Evolutionary conservation across 30 jellyfish, hydroid and myxozoan species (phyloP), one percentile per base, ranked within the genome.

Genomic region (Cassiopea xamachana): DNA sequence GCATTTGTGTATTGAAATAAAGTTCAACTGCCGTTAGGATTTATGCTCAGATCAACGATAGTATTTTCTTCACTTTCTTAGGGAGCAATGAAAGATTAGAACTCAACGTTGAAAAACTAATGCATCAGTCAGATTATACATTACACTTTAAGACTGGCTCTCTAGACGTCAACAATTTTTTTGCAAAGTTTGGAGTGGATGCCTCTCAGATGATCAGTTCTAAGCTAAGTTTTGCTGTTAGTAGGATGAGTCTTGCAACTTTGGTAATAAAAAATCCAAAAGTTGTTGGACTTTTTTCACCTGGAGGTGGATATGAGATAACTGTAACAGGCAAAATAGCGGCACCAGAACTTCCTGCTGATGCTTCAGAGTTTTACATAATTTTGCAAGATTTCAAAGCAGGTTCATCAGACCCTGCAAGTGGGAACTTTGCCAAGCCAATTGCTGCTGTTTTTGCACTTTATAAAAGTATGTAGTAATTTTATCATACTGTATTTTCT

Each of bases 321-420:
- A 64, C 76, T 48, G 88, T 87, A 60, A 86, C 86, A 15, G 93
- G 93, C 43, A 86, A 18, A 48, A 86, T 86, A 43, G 81, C 77
- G 6, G 87, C 93, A 2, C 93, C 93, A n/a, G 86, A 76, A 5
- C 87, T 86, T 48, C 82, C 93, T 3, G 84, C 81, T 9, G 93
- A 86, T 75, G 93, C 93, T 51, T 8, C 70, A 1, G 61, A 86
- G 68, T 77, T 86, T 72, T 86, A 73, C 79, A 82, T 75, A 19
- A 39, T 86, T 49, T 83, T 86, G 60, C 93, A 86, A 60, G 75
- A 62, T 62, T 62, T 62, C 74, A 74, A 77, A 1, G 92, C 10
- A 0, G 70, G 47, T 3, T 49, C 48, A 1, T 77, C 84, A 19
- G 87, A 76, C 5, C 27, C 84, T 0, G 70, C 82, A 1, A 78